These are phyloP conservation scores for Girardia tigrina DNA, from an alignment of 2,888 invertebrate genomes.

Conservation along the genomic window DNA sequence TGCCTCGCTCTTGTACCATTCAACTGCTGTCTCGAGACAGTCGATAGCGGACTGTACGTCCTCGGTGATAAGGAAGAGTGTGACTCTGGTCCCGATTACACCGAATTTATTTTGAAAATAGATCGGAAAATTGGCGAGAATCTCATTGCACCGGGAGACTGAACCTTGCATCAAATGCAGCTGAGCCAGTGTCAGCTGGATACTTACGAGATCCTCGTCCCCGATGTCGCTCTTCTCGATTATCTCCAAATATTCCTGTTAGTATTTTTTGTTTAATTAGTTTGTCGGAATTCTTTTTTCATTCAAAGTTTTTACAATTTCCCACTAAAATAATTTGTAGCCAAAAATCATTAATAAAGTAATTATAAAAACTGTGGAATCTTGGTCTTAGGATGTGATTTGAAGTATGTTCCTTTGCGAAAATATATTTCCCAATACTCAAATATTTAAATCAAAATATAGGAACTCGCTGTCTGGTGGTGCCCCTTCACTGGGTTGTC, in stretches of 20 bases:
- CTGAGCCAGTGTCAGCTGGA: slow-evolving; percentile 59
- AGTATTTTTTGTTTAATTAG: no score
- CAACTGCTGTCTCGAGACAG: slow-evolving; percentile 67
- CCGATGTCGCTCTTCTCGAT: slow-evolving; percentile 37
- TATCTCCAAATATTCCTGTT: slow-evolving; percentile 30
- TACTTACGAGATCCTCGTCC: slow-evolving; percentile 38
- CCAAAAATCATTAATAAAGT: no score
- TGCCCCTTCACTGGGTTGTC: no score
- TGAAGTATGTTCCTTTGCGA: no score
- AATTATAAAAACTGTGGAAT: no score
- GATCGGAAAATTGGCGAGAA: slow-evolving; percentile 40
- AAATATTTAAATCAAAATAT: no score
- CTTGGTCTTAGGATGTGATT: no score
- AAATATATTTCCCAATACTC: no score
- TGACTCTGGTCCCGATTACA: slow-evolving; percentile 58
- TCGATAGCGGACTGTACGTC: slow-evolving; percentile 65
- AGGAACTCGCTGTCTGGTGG: no score
- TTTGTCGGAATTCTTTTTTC: no score
- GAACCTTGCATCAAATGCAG: slow-evolving; percentile 53
- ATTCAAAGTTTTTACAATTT: no score
- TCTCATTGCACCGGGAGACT: slow-evolving; percentile 48
- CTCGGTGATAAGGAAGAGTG: slow-evolving; percentile 65
- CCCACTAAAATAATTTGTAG: no score
- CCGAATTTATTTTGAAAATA: neutral
- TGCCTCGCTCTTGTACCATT: slow-evolving; percentile 63